Conservation (phyloP, 1,140 invertebrate species). For the Sminthurinus signatus region DNA sequence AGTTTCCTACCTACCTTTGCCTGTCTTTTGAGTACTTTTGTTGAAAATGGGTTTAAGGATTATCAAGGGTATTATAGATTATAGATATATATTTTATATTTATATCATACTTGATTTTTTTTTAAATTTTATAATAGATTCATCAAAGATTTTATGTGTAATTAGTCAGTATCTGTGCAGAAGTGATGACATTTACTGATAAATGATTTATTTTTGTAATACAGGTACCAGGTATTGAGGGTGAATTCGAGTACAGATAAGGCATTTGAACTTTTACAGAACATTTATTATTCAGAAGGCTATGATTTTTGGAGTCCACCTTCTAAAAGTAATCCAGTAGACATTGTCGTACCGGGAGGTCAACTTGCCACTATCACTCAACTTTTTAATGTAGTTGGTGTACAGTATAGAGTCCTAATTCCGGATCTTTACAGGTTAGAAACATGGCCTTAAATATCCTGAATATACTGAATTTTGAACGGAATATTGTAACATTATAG, state of each 20-base stretch:
- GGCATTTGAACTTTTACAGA: slow-evolving; percentile 17
- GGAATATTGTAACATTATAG: too few relatives aligned
- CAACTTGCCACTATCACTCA: slow-evolving; percentile 2
- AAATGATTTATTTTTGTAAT: too few relatives aligned
- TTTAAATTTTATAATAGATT: too few relatives aligned
- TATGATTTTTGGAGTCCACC: slow-evolving; percentile 37
- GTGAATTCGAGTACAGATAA: slow-evolving; percentile 14
- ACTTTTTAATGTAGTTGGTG: background rate
- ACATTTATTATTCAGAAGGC: slow-evolving; percentile 15
- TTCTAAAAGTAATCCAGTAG: background rate
- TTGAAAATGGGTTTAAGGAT: slow-evolving; percentile 2
- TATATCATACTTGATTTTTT: too few relatives aligned
- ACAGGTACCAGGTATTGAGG: slow-evolving; percentile 29
- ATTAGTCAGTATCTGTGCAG: too few relatives aligned
- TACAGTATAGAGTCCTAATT: background rate
- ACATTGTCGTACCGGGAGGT: slow-evolving; percentile 17
- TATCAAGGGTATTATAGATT: slow-evolving; percentile 14
- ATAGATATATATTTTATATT: too few relatives aligned
- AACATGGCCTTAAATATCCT: too few relatives aligned
- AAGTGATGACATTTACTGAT: too few relatives aligned
- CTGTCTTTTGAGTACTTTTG: slow-evolving; percentile 13
- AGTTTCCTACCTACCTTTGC: slow-evolving; percentile 20
- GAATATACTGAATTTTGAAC: too few relatives aligned
- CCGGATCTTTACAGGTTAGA: background rate
- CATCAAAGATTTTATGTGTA: too few relatives aligned